phyloP scores from a whole-genome alignment of 2,888 invertebrate species.

The Antheraea yamamai region DNA sequence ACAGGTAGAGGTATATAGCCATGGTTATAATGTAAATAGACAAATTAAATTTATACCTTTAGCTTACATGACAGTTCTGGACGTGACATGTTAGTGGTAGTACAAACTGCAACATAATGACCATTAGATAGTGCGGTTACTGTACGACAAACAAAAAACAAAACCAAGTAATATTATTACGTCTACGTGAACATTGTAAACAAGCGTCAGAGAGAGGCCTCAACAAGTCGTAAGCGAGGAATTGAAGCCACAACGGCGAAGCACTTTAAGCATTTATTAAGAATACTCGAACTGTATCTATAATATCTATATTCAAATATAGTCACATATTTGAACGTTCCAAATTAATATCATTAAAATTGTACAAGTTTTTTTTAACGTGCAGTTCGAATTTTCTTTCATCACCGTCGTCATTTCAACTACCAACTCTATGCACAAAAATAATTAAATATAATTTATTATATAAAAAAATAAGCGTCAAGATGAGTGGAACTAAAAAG shows the following conservation, averaged over 20 bases:
- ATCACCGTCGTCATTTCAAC: conserved; percentile 76
- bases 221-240: conserved; percentile 76
- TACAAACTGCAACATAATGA: conserved; percentile 83
- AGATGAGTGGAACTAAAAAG: conserved; percentile 57
- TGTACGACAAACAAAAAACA: conserved; percentile 80
- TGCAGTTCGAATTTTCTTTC: conserved; percentile 66
- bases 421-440: conserved; percentile 71
- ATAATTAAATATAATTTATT: conserved; percentile 50
- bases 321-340: conserved; percentile 3
- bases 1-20: conserved; percentile 45
- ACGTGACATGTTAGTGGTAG: conserved; percentile 83
- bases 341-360: not conserved
- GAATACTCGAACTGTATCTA: conserved; percentile 63
- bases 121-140: conserved; percentile 82
- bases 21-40: conserved; percentile 76
- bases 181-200: conserved; percentile 78
- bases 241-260: conserved; percentile 77
- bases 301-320: not conserved
- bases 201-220: conserved; percentile 79
- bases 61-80: conserved; percentile 82
- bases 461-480: conserved; percentile 55
- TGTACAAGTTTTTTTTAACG: conserved; percentile 18
- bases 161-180: conserved; percentile 77
- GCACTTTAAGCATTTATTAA: conserved; percentile 70
- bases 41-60: conserved; percentile 81